Percentiles rank a stretch among this genome's conserved stretches.
phyloP scores from a whole-genome alignment of 2,888 invertebrate species.

The Alitta virens region DNA sequence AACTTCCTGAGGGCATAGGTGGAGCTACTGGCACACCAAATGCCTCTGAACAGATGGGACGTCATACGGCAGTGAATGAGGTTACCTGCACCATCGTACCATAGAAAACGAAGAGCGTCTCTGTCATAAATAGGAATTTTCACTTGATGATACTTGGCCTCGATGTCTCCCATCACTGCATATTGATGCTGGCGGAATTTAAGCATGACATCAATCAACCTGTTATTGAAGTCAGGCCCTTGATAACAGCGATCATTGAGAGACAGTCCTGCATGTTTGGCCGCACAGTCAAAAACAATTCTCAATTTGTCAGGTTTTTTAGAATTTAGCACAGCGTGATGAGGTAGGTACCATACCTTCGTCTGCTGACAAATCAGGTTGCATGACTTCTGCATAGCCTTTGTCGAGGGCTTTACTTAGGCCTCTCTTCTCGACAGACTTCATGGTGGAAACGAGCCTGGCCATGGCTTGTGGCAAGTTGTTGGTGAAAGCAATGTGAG shows the following conservation, averaged over 20 bases:
- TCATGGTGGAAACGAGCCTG: no score
- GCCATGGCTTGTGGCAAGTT: no score
- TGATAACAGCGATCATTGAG: slow-evolving; percentile 22
- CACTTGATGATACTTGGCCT: slow-evolving; percentile 26
- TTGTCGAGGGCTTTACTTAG: no score
- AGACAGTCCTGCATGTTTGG: slow-evolving; percentile 16
- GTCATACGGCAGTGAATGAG: slow-evolving; percentile 16
- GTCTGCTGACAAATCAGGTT: neutral
- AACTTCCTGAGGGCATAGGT: slow-evolving; percentile 14
- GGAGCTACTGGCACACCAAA: slow-evolving; percentile 13
- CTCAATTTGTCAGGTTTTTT: slow-evolving; percentile 20
- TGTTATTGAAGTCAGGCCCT: slow-evolving; percentile 24
- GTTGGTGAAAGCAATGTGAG: no score
- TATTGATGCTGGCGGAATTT: slow-evolving; percentile 19
- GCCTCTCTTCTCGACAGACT: no score
- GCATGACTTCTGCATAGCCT: slow-evolving; percentile 9
- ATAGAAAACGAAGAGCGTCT: slow-evolving; percentile 19
- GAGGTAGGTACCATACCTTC: slow-evolving; percentile 16
- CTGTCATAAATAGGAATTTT: slow-evolving; percentile 10
- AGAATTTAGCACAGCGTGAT: slow-evolving; percentile 20
- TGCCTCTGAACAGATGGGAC: slow-evolving; percentile 16
- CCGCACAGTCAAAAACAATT: slow-evolving; percentile 26
- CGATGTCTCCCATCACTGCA: slow-evolving; percentile 25
- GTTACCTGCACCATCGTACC: slow-evolving; percentile 20
- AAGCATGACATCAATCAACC: slow-evolving; percentile 17